Evolutionary conservation across 2,888 invertebrate genomes (phyloP), one percentile per base, ranked within the genome.

Genomic region (Agrilus mali): DNA sequence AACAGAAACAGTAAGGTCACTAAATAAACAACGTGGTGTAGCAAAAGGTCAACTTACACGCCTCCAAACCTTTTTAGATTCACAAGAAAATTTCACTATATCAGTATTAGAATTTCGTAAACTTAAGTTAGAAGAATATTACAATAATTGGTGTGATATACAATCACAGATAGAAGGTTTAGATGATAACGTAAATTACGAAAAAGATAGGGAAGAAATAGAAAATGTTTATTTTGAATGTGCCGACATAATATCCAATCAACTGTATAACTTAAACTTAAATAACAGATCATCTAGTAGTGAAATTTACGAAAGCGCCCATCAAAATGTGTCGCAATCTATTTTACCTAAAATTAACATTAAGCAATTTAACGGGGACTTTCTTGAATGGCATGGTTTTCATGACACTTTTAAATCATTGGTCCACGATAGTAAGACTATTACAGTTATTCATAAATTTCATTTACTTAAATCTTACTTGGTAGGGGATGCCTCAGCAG

Each of bases 321-420:
- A 7, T 32, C 13, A 14, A 13, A 16, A 31, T 5, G 7, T 12
- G 7, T 22, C 22, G 22, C 22, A 31, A 14, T 12, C 15, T 13
- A 41, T 35, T 20, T 35, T 41, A 13, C 41, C 41, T 1, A 41
- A 41, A 35, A 35, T 41, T 35, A 33, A 34, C 27, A 20, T 41
- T n/a, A 33, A n/a, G n/a, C n/a, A n/a, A n/a, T n/a, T n/a, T n/a
- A 34, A 12, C 20, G 35, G 41, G 1, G 27, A 36, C 15, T 41
- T 33, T 14, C 17, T 36, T 22, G 17, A 34, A 8, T 41, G 35
- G 36, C 27, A 20, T 8, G 12, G 35, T 20, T 41, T 41, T 12
- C 34, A 35, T 20, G 41, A 41, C n/a, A 35, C 35, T 4, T 35
- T 41, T 36, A 15, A 31, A n/a, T 20, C 41, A 2, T n/a, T 41